Evolutionary conservation across 2,888 invertebrate genomes (phyloP).

Genomic region (Watsonalla binaria): DNA sequence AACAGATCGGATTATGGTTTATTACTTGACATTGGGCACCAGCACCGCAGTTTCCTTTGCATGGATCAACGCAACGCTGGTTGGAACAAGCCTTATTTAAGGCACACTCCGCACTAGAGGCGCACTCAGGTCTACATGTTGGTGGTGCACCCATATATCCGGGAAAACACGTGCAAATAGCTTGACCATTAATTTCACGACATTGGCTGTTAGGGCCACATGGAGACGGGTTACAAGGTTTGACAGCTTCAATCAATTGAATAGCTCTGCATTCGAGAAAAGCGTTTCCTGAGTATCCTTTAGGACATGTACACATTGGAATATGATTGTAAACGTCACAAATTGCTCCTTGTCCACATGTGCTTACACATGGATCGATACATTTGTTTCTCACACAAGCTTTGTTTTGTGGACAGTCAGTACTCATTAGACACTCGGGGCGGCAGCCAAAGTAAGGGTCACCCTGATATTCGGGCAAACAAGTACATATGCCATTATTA

Average conservation of each 20-base stretch:
- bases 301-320: slow-evolving; percentile 79
- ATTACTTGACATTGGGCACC: slow-evolving; percentile 85
- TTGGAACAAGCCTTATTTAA: slow-evolving; percentile 83
- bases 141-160: slow-evolving; percentile 86
- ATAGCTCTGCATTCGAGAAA: slow-evolving; percentile 80
- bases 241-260: slow-evolving; percentile 48
- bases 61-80: slow-evolving; percentile 85
- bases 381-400: slow-evolving; percentile 87
- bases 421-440: slow-evolving; percentile 88
- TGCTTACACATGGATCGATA: slow-evolving; percentile 86
- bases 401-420: slow-evolving; percentile 83
- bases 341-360: slow-evolving; percentile 85
- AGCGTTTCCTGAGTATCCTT: slow-evolving; percentile 83
- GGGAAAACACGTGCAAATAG: slow-evolving; percentile 83
- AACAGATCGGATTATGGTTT: slow-evolving; percentile 86
- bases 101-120: slow-evolving; percentile 83
- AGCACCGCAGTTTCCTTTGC: slow-evolving; percentile 84
- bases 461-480: slow-evolving; percentile 85
- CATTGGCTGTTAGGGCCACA: slow-evolving; percentile 87
- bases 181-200: slow-evolving; percentile 81
- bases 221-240: slow-evolving; percentile 84
- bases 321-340: slow-evolving; percentile 84
- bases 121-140: slow-evolving; percentile 85
- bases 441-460: slow-evolving; percentile 88
- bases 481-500: slow-evolving; percentile 82